Base-by-base conservation (phyloP, 2,113 vertebrate genomes). In the Rhabdornis inornatus region DNA sequence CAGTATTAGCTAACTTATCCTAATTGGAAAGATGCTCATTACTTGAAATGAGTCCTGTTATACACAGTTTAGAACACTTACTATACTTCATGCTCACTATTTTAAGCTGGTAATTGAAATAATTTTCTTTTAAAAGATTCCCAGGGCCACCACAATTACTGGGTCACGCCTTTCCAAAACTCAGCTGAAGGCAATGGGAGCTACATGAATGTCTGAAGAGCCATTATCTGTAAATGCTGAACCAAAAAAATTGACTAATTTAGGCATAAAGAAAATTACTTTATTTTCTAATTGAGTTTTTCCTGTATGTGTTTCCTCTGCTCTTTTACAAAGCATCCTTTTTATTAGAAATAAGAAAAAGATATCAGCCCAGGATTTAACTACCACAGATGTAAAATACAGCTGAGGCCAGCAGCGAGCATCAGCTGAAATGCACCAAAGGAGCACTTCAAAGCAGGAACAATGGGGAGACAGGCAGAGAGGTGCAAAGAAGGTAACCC, bases 401-500 rank as follows among this genome's bases (percentile, higher is more conserved):
- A 92, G 78, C 24, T 45, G 64, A 72, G 63, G 83, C 80, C 76
- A 92, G 83, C 35, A 89, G 28, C 0, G 0, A 80, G 7, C 60
- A 59, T 30, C 50, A 90, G 42, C 91, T 47, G 42, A 61, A 59
- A 83, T 3, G 1, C 47, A 68, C 25, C 85, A 81, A 55, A 83
- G 90, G 75, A 83, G 37, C 20, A 83, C 65, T 88, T 75, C 86
- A 96, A 37, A 47, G 64, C 69, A 92, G 59, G 63, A 68, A 44
- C 37, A 93, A n/a, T 16, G 44, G 74, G 31, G 21, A 66, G 18
- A 70, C 39, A 56, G 33, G 61, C 59, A 92, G 25, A 35, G 18
- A 87, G 45, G 37, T 70, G 66, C 24, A 52, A 25, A 84, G 71
- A 95, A 37, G 44, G 37, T 45, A 94, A 97, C 78, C 92, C 91